phyloP scores from a whole-genome alignment of 1,140 invertebrate species.

The Gonatopus flavifemur region DNA sequence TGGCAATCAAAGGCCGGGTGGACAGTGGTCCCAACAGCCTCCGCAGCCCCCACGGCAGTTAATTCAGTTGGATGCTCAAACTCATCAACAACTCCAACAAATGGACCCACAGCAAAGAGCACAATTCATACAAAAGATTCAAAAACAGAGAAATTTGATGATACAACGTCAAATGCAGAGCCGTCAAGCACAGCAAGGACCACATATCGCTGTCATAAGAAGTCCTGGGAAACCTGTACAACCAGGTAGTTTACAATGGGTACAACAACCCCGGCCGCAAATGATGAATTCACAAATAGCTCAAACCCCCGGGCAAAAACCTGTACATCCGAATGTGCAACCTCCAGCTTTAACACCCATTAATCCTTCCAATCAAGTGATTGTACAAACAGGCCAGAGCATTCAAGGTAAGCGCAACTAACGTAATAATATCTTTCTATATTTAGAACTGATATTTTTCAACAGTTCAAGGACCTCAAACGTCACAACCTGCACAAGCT shows the following conservation, averaged over 20 bases:
- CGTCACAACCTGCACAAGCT: slow-evolving; percentile 35
- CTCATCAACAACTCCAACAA: slow-evolving; percentile 79
- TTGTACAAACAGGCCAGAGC: slow-evolving; percentile 43
- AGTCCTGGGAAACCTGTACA: slow-evolving; percentile 58
- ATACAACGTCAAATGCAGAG: slow-evolving; percentile 60
- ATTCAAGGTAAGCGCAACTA: slow-evolving; percentile 32
- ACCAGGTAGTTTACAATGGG: slow-evolving; percentile 52
- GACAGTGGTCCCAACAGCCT: slow-evolving; percentile 55
- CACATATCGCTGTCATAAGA: slow-evolving; percentile 58
- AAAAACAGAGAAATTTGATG: slow-evolving; percentile 66
- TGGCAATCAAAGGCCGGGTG: slow-evolving; percentile 46
- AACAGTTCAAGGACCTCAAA: slow-evolving; percentile 41
- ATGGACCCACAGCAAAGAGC: slow-evolving; percentile 77
- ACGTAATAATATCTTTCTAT: no score
- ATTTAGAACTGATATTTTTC: no score
- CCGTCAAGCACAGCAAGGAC: slow-evolving; percentile 56
- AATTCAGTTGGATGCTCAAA: slow-evolving; percentile 77
- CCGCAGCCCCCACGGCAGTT: slow-evolving; percentile 63
- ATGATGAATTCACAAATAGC: slow-evolving; percentile 53
- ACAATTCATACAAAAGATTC: slow-evolving; percentile 75
- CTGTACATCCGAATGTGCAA: slow-evolving; percentile 51
- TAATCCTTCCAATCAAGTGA: slow-evolving; percentile 51
- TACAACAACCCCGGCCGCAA: slow-evolving; percentile 56
- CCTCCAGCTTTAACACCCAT: slow-evolving; percentile 51
- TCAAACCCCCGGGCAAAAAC: slow-evolving; percentile 41